phyloP scores from a whole-genome alignment of 2,113 vertebrate genomes.

The Myotis brandtii region DNA sequence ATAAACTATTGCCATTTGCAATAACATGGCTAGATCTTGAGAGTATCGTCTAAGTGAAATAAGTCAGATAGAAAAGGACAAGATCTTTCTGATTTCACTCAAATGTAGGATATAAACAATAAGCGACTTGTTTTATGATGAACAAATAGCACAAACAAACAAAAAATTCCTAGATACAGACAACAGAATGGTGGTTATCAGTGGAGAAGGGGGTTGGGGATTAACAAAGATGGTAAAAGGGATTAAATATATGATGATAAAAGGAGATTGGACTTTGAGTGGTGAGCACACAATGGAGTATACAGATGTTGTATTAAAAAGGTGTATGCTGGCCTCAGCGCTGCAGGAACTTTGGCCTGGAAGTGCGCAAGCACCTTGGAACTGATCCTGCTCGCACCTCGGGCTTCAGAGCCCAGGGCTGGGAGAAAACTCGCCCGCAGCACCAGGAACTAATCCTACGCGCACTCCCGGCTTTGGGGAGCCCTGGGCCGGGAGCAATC shows the following conservation, averaged over 20 bases:
- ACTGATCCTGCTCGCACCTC: no score
- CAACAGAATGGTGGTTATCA: background rate
- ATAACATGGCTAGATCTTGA: background rate
- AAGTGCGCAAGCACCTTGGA: no score
- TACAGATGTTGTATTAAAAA: background rate
- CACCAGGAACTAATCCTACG: no score
- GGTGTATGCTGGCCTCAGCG: background rate
- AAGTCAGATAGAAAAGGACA: background rate
- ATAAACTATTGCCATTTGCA: background rate
- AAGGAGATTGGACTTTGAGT: background rate
- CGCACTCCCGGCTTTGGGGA: no score
- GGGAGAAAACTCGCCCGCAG: no score
- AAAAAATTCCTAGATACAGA: background rate
- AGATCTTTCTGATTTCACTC: background rate
- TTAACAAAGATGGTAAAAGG: background rate
- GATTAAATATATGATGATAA: background rate
- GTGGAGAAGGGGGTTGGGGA: background rate
- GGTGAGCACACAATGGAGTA: background rate
- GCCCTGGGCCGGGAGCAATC: no score
- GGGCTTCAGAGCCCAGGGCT: no score
- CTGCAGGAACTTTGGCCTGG: no score
- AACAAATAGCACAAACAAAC: background rate
- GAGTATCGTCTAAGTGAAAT: background rate
- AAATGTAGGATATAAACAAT: background rate
- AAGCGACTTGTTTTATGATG: background rate